Conservation (phyloP, 2,797 vertebrate genomes). For the Mormyrus hasselquistii region DNA sequence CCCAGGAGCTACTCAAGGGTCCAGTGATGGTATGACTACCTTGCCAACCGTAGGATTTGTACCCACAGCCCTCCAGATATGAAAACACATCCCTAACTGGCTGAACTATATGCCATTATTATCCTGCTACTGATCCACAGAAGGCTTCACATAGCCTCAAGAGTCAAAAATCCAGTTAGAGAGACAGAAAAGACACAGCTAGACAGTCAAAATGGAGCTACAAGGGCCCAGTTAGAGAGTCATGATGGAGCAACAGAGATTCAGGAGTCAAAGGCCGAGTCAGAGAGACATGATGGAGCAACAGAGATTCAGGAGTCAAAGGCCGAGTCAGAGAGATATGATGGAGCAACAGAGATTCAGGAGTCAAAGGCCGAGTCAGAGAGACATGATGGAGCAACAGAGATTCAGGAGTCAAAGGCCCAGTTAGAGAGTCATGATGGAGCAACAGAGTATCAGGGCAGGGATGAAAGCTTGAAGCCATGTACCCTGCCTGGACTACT, state of each 20-base stretch:
- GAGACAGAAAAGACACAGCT: neutral
- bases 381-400: neutral
- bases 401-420: neutral
- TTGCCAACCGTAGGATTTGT: neutral
- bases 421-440: neutral
- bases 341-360: neutral
- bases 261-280: neutral
- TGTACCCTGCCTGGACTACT: neutral
- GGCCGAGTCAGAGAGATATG: neutral
- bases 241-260: neutral
- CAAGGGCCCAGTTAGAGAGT: neutral
- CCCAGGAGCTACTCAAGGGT: neutral
- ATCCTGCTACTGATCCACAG: constrained; percentile 14
- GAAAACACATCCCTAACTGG: neutral
- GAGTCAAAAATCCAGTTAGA: neutral
- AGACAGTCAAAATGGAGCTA: neutral
- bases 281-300: neutral
- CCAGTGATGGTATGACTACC: neutral
- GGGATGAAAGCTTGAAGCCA: neutral
- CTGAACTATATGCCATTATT: neutral
- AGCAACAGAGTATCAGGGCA: neutral
- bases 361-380: neutral
- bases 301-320: neutral
- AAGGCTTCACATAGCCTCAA: neutral
- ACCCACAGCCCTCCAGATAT: neutral